A percentile compares a stretch with the other conserved stretches of the same genome.
These are phyloP conservation scores for Drosophila acutilabella DNA, from an alignment of 2,888 invertebrate genomes.

Conservation along the genomic window DNA sequence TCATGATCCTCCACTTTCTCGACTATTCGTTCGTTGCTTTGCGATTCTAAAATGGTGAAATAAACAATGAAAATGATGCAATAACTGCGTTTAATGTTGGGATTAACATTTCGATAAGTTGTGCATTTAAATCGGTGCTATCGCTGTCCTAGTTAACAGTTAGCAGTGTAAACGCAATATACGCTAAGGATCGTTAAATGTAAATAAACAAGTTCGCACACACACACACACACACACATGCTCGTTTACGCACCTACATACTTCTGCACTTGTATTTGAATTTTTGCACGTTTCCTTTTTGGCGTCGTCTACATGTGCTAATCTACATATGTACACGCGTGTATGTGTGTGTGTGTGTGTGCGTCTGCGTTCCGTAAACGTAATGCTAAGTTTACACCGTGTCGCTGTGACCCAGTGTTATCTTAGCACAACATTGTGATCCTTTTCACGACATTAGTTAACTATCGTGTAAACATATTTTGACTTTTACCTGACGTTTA, in stretches of 20 bases:
- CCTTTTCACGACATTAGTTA: background rate
- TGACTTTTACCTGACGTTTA: slow-evolving; percentile 40
- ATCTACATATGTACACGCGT: background rate
- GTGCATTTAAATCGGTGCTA: no score
- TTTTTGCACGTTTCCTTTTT: slow-evolving; percentile 11
- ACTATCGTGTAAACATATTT: slow-evolving; percentile 1
- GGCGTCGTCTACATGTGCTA: slow-evolving; percentile 6
- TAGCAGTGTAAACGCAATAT: background rate
- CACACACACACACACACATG: background rate
- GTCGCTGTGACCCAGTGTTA: background rate
- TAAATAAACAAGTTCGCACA: slow-evolving; percentile 13
- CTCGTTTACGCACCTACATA: background rate
- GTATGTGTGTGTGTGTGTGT: background rate
- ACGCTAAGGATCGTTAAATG: background rate
- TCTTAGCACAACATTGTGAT: slow-evolving; percentile 17
- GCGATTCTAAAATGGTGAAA: no score
- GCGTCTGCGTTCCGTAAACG: background rate
- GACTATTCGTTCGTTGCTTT: background rate
- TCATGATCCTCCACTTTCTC: background rate
- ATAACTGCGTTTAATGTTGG: slow-evolving; percentile 1
- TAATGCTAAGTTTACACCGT: background rate
- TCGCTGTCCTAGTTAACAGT: no score
- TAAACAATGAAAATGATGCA: slow-evolving; percentile 26
- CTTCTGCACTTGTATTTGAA: background rate
- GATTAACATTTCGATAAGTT: no score